Evolutionary conservation across 53 echinoderm and acorn worm genomes (phyloP).

Genomic region (Echinometra lucunter): DNA sequence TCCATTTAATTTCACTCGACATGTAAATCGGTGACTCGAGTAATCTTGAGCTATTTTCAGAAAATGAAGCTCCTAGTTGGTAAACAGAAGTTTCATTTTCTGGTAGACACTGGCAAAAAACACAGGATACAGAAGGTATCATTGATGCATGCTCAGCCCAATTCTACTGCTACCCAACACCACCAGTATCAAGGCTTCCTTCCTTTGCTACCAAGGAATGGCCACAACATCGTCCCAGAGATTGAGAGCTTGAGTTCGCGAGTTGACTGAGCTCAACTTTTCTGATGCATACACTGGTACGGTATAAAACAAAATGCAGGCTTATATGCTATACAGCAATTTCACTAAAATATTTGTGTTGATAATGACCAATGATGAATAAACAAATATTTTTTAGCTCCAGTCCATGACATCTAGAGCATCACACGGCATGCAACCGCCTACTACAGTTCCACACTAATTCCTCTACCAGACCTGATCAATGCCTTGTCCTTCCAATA

Average conservation of each 20-base stretch:
- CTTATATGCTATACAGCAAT: background rate
- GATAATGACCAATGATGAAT: background rate
- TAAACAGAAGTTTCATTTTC: background rate
- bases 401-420: background rate
- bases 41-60: background rate
- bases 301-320: background rate
- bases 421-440: background rate
- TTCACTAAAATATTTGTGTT: background rate
- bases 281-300: background rate
- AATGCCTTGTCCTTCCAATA: constrained; percentile 34
- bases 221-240: background rate
- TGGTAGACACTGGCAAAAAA: background rate
- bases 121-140: background rate
- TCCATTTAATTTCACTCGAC: background rate
- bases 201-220: constrained; percentile 12
- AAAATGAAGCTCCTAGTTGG: background rate
- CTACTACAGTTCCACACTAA: constrained; percentile 29
- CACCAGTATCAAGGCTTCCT: constrained; percentile 13
- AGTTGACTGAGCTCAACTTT: background rate
- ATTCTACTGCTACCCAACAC: background rate
- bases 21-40: background rate
- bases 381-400: constrained; percentile 19
- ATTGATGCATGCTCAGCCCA: background rate
- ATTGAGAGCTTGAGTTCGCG: no score
- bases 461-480: background rate